These are phyloP conservation scores for Chorisops tibialis DNA, from an alignment of 2,888 invertebrate species.

Conservation along the genomic window DNA sequence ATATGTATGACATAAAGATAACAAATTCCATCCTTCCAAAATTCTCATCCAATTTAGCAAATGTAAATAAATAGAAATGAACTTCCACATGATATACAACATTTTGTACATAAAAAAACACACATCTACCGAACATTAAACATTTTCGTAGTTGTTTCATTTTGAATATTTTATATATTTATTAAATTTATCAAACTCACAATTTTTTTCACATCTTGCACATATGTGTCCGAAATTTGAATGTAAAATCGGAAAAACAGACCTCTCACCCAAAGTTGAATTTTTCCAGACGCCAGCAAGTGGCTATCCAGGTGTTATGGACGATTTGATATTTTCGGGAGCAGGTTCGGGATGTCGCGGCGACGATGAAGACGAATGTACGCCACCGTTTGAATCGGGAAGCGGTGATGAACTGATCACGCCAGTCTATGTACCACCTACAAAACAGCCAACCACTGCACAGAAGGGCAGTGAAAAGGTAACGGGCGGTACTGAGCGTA, in stretches of 20 bases:
- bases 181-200: slow-evolving; percentile 22
- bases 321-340: slow-evolving; percentile 89
- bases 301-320: slow-evolving; percentile 72
- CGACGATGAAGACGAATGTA: slow-evolving; percentile 90
- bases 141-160: slow-evolving; percentile 18
- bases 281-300: slow-evolving; percentile 76
- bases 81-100: too few relatives aligned
- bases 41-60: too few relatives aligned
- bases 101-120: too few relatives aligned
- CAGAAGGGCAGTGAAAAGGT: slow-evolving; percentile 44
- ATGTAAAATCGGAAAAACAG: not conserved
- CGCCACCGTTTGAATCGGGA: slow-evolving; percentile 75
- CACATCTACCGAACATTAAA: too few relatives aligned
- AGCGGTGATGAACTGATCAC: slow-evolving; percentile 91
- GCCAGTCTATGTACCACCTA: slow-evolving; percentile 84
- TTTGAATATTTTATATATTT: slow-evolving; percentile 8
- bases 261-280: not conserved
- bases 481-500: slow-evolving; percentile 51
- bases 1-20: too few relatives aligned
- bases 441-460: slow-evolving; percentile 63
- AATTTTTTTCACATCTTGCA: slow-evolving; percentile 27
- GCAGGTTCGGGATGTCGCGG: slow-evolving; percentile 88
- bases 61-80: too few relatives aligned
- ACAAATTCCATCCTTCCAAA: too few relatives aligned
- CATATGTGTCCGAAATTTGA: slow-evolving; percentile 22